Percentiles rank a stretch among this genome's conserved stretches.
These are phyloP conservation scores for Crepidodera aurea DNA, from an alignment of 2,888 invertebrate species.

Conservation along the genomic window DNA sequence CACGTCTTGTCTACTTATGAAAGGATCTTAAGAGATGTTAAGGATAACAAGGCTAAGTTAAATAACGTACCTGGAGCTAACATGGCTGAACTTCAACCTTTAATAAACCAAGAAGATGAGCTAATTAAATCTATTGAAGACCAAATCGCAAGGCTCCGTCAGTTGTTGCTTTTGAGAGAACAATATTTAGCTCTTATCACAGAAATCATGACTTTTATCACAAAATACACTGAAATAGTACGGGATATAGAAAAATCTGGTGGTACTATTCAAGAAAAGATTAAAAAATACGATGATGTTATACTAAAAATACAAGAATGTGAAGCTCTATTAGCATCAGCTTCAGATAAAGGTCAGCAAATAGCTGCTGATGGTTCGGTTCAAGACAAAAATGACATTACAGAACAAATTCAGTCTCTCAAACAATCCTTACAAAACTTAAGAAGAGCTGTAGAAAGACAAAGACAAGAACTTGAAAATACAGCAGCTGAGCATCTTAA, in stretches of 20 bases:
- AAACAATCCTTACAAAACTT: conserved; percentile 84
- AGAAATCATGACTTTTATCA: conserved; percentile 87
- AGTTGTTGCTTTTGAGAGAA: conserved; percentile 81
- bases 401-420: conserved; percentile 84
- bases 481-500: conserved; percentile 89
- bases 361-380: conserved; percentile 91
- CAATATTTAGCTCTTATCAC: conserved; percentile 87
- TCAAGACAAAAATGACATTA: conserved; percentile 86
- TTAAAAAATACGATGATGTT: conserved; percentile 85
- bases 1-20: conserved; percentile 81
- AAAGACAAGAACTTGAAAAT: conserved; percentile 86
- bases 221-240: conserved; percentile 85
- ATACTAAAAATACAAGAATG: conserved; percentile 89
- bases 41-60: conserved; percentile 79
- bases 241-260: conserved; percentile 86
- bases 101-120: conserved; percentile 85
- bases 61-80: conserved; percentile 80
- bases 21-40: conserved; percentile 78
- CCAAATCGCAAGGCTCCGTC: conserved; percentile 82
- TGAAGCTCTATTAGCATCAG: conserved; percentile 85
- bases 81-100: conserved; percentile 79
- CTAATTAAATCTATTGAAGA: conserved; percentile 85
- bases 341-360: conserved; percentile 91
- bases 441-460: conserved; percentile 83
- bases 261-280: conserved; percentile 84